Evolutionary conservation across 2,888 invertebrate species (phyloP).

Genomic region (Agrochola circellaris): DNA sequence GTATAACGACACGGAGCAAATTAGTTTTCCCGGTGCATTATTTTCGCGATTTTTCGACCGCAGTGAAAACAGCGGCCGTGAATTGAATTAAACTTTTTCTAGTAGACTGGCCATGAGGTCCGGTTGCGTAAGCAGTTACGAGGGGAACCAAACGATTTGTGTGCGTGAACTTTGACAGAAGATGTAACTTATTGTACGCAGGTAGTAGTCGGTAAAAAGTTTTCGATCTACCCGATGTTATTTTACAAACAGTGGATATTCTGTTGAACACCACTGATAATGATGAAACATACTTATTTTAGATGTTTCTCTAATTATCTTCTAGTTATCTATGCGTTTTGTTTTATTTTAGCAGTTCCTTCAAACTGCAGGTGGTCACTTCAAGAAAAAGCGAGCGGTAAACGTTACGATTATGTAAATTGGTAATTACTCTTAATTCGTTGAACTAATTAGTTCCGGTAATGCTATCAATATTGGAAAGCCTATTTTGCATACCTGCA

Average conservation of each 20-base stretch:
- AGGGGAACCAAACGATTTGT: slow-evolving; percentile 54
- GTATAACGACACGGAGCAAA: slow-evolving; percentile 79
- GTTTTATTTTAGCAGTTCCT: not conserved
- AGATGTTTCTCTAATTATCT: not conserved
- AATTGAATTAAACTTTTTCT: slow-evolving; percentile 78
- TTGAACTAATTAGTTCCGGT: not conserved
- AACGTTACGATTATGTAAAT: not conserved
- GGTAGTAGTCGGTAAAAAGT: slow-evolving; percentile 8
- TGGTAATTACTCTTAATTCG: not conserved
- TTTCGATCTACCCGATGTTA: slow-evolving; percentile 25
- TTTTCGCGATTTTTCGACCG: slow-evolving; percentile 81
- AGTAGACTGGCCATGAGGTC: slow-evolving; percentile 70
- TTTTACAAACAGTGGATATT: not conserved
- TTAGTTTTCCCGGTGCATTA: slow-evolving; percentile 75
- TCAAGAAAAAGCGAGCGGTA: not conserved
- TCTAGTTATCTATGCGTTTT: not conserved
- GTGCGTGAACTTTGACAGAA: slow-evolving; percentile 59
- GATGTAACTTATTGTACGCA: slow-evolving; percentile 41
- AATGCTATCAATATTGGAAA: not conserved
- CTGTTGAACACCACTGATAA: not conserved
- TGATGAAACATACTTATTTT: not conserved
- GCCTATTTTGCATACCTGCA: slow-evolving; percentile 35
- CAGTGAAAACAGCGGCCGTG: slow-evolving; percentile 84
- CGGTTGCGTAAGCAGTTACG: slow-evolving; percentile 76
- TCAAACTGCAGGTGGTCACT: not conserved